phyloP scores from a whole-genome alignment of 2,113 vertebrate genomes.

The Phodopus roborovskii region DNA sequence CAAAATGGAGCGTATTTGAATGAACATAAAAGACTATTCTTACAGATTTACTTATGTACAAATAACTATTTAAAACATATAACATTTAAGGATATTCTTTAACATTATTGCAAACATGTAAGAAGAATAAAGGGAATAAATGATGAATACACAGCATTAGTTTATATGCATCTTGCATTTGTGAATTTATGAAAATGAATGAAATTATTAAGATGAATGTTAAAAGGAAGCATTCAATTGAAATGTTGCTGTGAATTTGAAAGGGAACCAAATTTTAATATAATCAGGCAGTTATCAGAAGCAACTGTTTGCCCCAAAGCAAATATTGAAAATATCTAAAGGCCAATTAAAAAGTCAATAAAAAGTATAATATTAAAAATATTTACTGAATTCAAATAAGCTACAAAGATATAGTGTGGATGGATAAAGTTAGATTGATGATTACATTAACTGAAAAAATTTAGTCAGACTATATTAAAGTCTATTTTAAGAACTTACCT shows the following conservation, averaged over 20 bases:
- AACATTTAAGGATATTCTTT: not conserved
- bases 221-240: not conserved
- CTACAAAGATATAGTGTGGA: not conserved
- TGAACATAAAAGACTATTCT: not conserved
- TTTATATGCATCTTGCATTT: not conserved
- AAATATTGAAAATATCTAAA: not conserved
- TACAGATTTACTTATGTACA: not conserved
- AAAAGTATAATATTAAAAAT: not conserved
- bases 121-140: not conserved
- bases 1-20: not conserved
- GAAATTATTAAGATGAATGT: not conserved
- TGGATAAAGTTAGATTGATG: not conserved
- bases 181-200: not conserved
- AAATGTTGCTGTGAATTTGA: too few species aligned
- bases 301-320: not conserved
- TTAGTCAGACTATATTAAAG: not conserved
- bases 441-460: not conserved
- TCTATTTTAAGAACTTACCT: not conserved
- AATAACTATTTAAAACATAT: not conserved
- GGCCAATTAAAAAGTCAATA: not conserved
- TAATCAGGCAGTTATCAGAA: not conserved
- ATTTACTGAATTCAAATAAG: not conserved
- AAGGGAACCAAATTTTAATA: not conserved
- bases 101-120: not conserved
- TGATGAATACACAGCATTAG: not conserved